phyloP scores from a whole-genome alignment of 2,797 vertebrate genomes.

The Pantherophis vulpinus region DNA sequence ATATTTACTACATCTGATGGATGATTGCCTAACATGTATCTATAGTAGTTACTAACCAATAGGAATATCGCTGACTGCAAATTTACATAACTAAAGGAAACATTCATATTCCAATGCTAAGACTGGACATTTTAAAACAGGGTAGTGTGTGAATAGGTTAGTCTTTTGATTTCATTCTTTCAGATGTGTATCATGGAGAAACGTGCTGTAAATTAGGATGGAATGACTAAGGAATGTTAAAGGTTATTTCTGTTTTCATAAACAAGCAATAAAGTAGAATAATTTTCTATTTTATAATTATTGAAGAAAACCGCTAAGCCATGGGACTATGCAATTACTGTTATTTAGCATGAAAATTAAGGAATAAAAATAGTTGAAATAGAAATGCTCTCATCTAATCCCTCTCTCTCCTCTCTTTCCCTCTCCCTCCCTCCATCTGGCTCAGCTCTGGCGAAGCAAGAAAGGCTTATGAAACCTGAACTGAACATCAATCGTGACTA shows the following conservation, averaged over 20 bases:
- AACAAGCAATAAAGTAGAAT: not conserved
- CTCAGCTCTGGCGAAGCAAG: conserved; percentile 59
- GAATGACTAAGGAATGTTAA: not conserved
- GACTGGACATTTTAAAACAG: not conserved
- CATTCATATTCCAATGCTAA: not conserved
- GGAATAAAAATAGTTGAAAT: not conserved
- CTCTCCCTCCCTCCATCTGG: conserved; percentile 17
- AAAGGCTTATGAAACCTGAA: conserved; percentile 49
- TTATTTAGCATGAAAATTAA: not conserved
- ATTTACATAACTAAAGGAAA: not conserved
- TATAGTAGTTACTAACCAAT: not conserved
- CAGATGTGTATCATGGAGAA: not conserved
- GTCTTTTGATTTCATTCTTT: not conserved
- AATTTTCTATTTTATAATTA: not conserved
- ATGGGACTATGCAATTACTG: not conserved
- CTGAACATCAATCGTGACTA: conserved; percentile 55
- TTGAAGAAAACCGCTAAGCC: not conserved
- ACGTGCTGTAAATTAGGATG: not conserved
- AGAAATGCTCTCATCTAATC: conserved; percentile 1
- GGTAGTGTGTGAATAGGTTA: not conserved
- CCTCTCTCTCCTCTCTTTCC: conserved; percentile 14
- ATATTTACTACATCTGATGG: not conserved
- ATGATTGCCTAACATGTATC: not conserved
- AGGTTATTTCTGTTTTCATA: not conserved
- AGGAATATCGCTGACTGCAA: not conserved